Evolutionary conservation across 2,797 vertebrate species (phyloP), one percentile per base, ranked within the genome.

Genomic region (Acanthurus leucopareius): DNA sequence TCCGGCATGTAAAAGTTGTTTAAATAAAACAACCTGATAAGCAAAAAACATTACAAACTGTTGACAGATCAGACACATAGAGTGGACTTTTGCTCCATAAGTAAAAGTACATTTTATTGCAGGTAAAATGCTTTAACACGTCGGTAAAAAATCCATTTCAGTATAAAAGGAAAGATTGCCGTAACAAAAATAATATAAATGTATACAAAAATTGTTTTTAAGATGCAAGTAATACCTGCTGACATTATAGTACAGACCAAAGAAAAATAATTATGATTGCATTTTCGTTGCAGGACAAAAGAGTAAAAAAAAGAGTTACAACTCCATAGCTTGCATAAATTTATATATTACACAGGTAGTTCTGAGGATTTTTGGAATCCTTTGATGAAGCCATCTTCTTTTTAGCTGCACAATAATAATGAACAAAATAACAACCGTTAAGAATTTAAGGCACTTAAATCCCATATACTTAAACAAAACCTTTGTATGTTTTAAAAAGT

Each of bases 101-200:
- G 20, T 78, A 49, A 80, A 65, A 32, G 42, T 83, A 68, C 8
- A 56, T 60, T 84, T 88, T 75, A 87, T 77, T 83, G 64, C 56
- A 77, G 64, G 10, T 61, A 28, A 49, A 68, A 66, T 49, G 10
- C 11, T 57, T 42, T 5, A 68, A 59, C 1, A 22, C 35, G 14
- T 22, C 3, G 63, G n/a, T 2, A 66, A 7, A 69, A 28, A 60
- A 63, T 40, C 5, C 2, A n/a, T 15, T 49, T 17, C 25, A 22
- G 38, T 48, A 45, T 53, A 59, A 60, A n/a, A 42, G 1, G 2
- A n/a, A 66, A 57, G 47, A 22, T 57, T 45, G 40, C 4, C 16
- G 17, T 47, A 0, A 54, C 58, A 69, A 65, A 28, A 49, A 3
- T 10, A 8, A 59, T 45, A 32, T 17, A 57, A 11, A 38, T 44